Evolutionary conservation across 2,888 invertebrate genomes (phyloP).

Genomic region (Cosmorhoe ocellata): DNA sequence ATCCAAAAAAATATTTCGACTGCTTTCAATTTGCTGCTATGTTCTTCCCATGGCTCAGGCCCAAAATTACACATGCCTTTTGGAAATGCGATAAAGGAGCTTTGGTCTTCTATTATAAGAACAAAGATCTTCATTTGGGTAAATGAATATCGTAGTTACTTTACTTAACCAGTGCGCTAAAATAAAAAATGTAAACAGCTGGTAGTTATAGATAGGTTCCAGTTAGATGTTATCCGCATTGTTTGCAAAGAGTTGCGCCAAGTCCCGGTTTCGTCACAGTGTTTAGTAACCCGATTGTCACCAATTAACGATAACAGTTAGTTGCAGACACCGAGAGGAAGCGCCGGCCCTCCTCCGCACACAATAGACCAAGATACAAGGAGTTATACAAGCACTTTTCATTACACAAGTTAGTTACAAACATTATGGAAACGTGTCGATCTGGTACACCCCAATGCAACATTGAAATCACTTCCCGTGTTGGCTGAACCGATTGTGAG

Average conservation of each 20-base stretch:
- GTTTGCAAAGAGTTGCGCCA: constrained; percentile 15
- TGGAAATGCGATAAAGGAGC: no score
- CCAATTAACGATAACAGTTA: constrained; percentile 28
- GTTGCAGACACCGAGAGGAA: constrained; percentile 30
- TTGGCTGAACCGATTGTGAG: constrained; percentile 15
- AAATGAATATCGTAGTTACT: no score
- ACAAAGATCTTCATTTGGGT: no score
- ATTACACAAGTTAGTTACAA: constrained; percentile 6
- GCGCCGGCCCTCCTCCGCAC: constrained; percentile 24
- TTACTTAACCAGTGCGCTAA: no score
- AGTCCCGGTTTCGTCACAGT: constrained; percentile 18
- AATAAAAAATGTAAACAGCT: no score
- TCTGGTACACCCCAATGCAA: no score
- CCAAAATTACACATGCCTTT: no score
- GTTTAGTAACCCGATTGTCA: constrained; percentile 27
- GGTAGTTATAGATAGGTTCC: no score
- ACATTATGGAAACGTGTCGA: constrained; percentile 23
- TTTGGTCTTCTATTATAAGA: no score
- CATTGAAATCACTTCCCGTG: constrained; percentile 6
- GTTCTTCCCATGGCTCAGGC: no score
- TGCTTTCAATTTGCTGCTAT: no score
- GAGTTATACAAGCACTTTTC: background rate
- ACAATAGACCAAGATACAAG: constrained; percentile 21
- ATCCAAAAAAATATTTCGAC: no score
- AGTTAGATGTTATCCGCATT: constrained; percentile 7